Base-by-base conservation (phyloP, 2,888 invertebrate species). In the Aleiodes alternator region DNA sequence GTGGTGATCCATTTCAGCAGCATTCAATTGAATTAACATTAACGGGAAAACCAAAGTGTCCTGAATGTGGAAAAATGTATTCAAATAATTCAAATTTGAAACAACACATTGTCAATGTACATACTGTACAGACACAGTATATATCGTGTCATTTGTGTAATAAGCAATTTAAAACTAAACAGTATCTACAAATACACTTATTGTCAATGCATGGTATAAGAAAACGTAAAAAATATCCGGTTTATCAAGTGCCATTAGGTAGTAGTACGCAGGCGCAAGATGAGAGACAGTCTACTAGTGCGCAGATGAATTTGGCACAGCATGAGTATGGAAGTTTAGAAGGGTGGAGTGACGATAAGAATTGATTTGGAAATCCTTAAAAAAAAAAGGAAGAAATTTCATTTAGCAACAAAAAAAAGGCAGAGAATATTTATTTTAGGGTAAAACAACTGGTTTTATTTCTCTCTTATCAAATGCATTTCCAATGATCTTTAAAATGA, bases 101-200 rank as follows among this genome's bases (percentile, higher is more conserved):
- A 90, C 94, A 94, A 88, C 93, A 94, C 90, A 92, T 93, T 85
- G 92, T 92, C 84, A 93, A 93, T 90, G 93, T 94, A 84, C 94
- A 93, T 90, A 92, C 93, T 79, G 91, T 93, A 81, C 91, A 92
- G 85, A 91, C 91, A 75, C 91, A 91, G 83, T 91, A 91, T 88
- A 92, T 93, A 90, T 90, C 91, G 82, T 93, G 94, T 88, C 91
- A 92, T 87, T 91, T 93, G 81, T 93, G 93, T 90, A 91, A 90
- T 87, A 93, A 93, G 89, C 92, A 91, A 85, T 94, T 93, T 91
- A 93, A 93, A 90, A 93, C 94, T 80, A 93, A 93, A 90, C 94
- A 93, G 90, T 93, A 94, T 90, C 92, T 93, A 86, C 93, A 93
- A 90, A 93, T 93, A 88, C 94, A 94, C 89, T 90, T 93, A 90